Evolutionary conservation across 2,888 invertebrate species (phyloP).

Genomic region (Hirudinaria manillensis): DNA sequence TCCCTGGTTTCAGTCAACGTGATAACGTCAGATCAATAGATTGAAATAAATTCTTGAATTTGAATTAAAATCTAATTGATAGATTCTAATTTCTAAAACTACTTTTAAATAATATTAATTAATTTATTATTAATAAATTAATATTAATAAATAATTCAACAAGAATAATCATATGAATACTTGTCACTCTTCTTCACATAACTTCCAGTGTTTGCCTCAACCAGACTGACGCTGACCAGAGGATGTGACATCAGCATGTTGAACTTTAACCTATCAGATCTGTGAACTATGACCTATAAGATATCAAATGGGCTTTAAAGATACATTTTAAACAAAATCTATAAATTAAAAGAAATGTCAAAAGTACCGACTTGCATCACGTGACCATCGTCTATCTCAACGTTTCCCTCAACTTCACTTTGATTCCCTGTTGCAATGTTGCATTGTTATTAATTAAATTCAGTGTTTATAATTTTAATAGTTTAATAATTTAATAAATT

Average conservation of each 20-base stretch:
- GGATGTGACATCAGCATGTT: conserved; percentile 63
- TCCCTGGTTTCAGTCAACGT: conserved; percentile 43
- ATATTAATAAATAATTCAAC: no score
- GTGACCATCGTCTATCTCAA: conserved; percentile 11
- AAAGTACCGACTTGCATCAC: conserved; percentile 10
- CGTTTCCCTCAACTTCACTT: not conserved
- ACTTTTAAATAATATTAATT: no score
- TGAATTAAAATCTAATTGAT: not conserved
- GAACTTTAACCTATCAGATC: conserved; percentile 61
- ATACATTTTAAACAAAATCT: not conserved
- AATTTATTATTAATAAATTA: no score
- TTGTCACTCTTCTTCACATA: conserved; percentile 58
- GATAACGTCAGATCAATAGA: not conserved
- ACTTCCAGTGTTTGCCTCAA: conserved; percentile 60
- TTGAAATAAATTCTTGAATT: not conserved
- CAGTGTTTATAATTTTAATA: no score
- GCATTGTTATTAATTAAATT: no score
- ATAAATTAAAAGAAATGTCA: not conserved
- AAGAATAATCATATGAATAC: conserved; percentile 41
- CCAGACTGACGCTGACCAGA: conserved; percentile 62
- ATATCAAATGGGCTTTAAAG: not conserved
- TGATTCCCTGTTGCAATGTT: no score
- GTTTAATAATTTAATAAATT: no score
- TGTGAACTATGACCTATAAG: conserved; percentile 60
- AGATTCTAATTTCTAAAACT: no score